Evolutionary conservation across 2,797 vertebrate genomes (phyloP).

Genomic region (Enteromius mattozi): DNA sequence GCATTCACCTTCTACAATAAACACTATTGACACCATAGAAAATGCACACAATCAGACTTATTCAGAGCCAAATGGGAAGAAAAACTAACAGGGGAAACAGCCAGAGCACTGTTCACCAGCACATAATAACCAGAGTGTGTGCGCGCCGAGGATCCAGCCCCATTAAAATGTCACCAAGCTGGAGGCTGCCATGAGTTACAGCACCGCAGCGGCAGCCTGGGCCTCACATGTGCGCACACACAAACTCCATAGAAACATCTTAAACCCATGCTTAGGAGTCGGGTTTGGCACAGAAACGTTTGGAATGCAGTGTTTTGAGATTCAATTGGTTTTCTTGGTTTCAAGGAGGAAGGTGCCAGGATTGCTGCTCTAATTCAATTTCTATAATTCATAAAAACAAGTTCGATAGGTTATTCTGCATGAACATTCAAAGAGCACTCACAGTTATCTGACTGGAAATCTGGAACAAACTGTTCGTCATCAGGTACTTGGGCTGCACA

Average conservation of each 20-base stretch:
- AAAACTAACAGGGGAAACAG: slow-evolving; percentile 56
- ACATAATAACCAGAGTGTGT: slow-evolving; percentile 56
- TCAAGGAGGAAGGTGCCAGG: neutral
- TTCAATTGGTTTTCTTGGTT: slow-evolving; percentile 4
- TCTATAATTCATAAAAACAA: slow-evolving; percentile 17
- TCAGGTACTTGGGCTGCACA: slow-evolving; percentile 89
- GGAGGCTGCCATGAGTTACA: slow-evolving; percentile 58
- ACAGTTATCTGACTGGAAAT: slow-evolving; percentile 95
- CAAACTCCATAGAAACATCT: slow-evolving; percentile 31
- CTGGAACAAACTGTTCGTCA: slow-evolving; percentile 95
- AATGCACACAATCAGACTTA: slow-evolving; percentile 43
- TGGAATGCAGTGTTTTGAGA: slow-evolving; percentile 13
- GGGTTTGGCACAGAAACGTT: slow-evolving; percentile 25
- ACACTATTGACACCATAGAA: slow-evolving; percentile 51
- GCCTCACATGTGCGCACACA: slow-evolving; percentile 13
- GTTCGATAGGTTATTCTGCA: neutral
- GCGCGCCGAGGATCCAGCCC: slow-evolving; percentile 37
- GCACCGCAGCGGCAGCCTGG: slow-evolving; percentile 50
- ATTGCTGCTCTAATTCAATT: slow-evolving; percentile 4
- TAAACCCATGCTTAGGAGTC: neutral
- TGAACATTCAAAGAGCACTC: slow-evolving; percentile 73
- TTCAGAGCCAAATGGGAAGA: slow-evolving; percentile 49
- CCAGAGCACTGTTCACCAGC: slow-evolving; percentile 48
- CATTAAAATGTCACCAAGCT: slow-evolving; percentile 59
- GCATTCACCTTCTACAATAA: slow-evolving; percentile 46